Conservation (phyloP, 2,797 vertebrate genomes). For the Sphenodon punctatus region DNA sequence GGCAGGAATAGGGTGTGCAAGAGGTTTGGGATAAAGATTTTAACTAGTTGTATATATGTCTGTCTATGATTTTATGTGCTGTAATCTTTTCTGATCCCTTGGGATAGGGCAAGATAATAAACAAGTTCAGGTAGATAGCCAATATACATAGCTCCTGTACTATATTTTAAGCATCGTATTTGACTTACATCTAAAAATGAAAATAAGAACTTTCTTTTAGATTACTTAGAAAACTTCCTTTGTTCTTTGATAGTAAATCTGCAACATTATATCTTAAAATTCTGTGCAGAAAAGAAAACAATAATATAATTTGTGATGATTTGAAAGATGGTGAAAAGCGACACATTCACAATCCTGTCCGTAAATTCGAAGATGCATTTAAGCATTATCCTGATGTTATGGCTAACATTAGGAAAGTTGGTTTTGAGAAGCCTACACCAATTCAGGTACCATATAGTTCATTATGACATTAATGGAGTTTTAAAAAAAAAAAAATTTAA, state of each 20-base stretch:
- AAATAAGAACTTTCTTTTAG: neutral
- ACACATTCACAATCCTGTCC: slow-evolving; percentile 85
- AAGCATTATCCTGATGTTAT: slow-evolving; percentile 86
- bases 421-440: slow-evolving; percentile 91
- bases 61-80: too few relatives aligned
- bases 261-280: slow-evolving; percentile 1
- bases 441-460: slow-evolving; percentile 86
- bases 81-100: too few relatives aligned
- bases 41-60: too few relatives aligned
- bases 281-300: slow-evolving; percentile 88
- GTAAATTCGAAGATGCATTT: slow-evolving; percentile 90
- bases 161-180: neutral
- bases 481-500: neutral
- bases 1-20: too few relatives aligned
- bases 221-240: neutral
- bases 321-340: slow-evolving; percentile 85
- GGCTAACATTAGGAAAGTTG: slow-evolving; percentile 86
- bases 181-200: neutral
- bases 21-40: too few relatives aligned
- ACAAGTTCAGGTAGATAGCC: neutral
- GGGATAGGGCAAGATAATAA: too few relatives aligned
- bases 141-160: neutral
- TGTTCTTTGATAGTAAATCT: neutral
- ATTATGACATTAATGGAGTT: neutral
- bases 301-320: slow-evolving; percentile 91